Conservation (phyloP, 2,113 vertebrate species). For the Megalops atlanticus region DNA sequence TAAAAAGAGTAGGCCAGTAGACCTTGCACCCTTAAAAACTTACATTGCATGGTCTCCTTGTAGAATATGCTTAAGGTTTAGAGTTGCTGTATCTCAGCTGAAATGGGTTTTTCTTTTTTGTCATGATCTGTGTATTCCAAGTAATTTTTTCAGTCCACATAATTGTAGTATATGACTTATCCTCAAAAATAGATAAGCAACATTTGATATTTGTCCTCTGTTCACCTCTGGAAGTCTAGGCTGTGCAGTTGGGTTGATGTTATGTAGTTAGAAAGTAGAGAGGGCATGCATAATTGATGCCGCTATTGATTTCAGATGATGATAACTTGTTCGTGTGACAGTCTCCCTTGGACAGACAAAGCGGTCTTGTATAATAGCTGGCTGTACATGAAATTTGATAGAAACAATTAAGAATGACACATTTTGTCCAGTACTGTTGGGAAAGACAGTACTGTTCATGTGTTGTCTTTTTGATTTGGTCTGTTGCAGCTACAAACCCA, state of each 20-base stretch:
- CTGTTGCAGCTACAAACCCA: slow-evolving; percentile 92
- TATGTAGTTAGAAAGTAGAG: not conserved
- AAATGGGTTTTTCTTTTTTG: not conserved
- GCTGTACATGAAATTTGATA: not conserved
- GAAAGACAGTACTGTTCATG: not conserved
- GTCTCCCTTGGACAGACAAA: not conserved
- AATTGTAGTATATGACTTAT: not conserved
- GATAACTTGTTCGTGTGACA: not conserved
- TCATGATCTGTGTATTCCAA: not conserved
- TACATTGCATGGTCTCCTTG: no score
- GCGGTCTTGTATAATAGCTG: not conserved
- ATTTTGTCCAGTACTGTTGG: not conserved
- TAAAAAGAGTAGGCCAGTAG: no score
- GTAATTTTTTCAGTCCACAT: not conserved
- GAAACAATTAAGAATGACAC: not conserved
- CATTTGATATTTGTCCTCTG: not conserved
- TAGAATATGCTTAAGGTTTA: no score
- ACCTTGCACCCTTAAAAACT: no score
- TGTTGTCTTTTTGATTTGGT: slow-evolving; percentile 26
- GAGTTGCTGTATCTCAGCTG: not conserved
- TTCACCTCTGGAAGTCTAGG: not conserved
- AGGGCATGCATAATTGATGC: slow-evolving; percentile 9
- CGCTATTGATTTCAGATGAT: not conserved
- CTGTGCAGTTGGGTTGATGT: not conserved
- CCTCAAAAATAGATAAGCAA: not conserved